Evolutionary conservation across 2,797 vertebrate genomes (phyloP).

Genomic region (Sebastes hubbsi): DNA sequence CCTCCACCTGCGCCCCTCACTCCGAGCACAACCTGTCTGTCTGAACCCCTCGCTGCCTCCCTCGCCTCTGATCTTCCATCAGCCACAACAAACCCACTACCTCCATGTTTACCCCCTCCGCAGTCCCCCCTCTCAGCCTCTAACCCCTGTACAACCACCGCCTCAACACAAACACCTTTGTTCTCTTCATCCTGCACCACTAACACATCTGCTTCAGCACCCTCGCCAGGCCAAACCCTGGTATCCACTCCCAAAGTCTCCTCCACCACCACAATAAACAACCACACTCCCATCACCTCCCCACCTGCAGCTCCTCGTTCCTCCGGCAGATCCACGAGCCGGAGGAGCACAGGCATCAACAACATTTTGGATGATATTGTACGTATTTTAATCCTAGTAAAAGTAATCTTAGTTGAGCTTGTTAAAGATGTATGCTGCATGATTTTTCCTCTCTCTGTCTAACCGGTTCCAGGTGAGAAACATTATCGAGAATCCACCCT

Average conservation of each 20-base stretch:
- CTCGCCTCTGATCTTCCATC: conserved; percentile 69
- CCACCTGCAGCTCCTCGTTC: conserved; percentile 34
- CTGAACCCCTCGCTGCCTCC: conserved; percentile 47
- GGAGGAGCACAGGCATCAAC: conserved; percentile 80
- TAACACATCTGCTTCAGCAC: conserved; percentile 39
- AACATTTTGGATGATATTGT: conserved; percentile 92
- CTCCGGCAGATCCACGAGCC: conserved; percentile 67
- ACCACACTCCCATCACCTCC: conserved; percentile 21
- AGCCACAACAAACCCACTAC: conserved; percentile 52
- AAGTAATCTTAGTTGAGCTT: not conserved
- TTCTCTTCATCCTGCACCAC: conserved; percentile 47
- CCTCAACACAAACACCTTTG: conserved; percentile 75
- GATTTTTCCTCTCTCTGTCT: not conserved
- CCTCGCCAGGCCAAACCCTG: conserved; percentile 29
- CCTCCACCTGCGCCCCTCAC: conserved; percentile 37
- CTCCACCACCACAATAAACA: conserved; percentile 25
- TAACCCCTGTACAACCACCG: conserved; percentile 50
- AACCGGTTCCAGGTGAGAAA: conserved; percentile 86
- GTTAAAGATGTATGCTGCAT: not conserved
- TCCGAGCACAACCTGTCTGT: conserved; percentile 40
- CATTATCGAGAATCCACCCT: conserved; percentile 92
- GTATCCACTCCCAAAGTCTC: conserved; percentile 29
- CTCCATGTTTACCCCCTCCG: conserved; percentile 46
- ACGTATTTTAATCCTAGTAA: conserved; percentile 49
- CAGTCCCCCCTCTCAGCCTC: conserved; percentile 46